Evolutionary conservation across 2,888 invertebrate genomes (phyloP).

Genomic region (Alloscopus bannaensis): DNA sequence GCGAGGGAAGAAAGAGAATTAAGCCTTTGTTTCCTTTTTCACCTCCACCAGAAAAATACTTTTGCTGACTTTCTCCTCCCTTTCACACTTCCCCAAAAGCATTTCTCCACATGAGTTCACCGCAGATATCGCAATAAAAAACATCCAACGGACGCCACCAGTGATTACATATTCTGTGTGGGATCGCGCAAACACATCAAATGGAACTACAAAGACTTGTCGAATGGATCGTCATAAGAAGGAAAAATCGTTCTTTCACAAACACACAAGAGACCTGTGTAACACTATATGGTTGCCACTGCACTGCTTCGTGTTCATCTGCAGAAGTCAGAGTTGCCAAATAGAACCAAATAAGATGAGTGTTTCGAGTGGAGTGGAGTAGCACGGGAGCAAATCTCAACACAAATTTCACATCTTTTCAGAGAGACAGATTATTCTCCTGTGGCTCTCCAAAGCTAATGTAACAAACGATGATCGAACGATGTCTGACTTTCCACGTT

Average conservation of each 20-base stretch:
- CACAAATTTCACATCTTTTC: constrained; percentile 46
- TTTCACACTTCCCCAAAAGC: constrained; percentile 29
- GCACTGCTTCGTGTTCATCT: no score
- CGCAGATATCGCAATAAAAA: constrained; percentile 25
- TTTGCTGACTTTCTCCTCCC: constrained; percentile 12
- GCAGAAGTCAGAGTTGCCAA: no score
- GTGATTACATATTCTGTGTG: no score
- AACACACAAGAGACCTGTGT: no score
- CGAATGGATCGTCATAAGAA: no score
- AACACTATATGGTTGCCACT: no score
- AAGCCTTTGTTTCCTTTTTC: constrained; percentile 19
- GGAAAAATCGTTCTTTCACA: no score
- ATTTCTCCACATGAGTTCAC: constrained; percentile 74
- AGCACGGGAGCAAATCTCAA: constrained; percentile 23
- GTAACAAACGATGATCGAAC: constrained; percentile 47
- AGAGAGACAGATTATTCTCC: constrained; percentile 31
- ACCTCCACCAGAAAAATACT: no score
- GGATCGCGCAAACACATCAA: no score
- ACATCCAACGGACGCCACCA: neutral
- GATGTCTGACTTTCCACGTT: constrained; percentile 4
- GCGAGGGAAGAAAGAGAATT: neutral
- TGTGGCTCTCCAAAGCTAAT: constrained; percentile 2
- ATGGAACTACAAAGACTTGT: no score
- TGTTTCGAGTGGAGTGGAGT: no score
- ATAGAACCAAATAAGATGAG: no score